Base-by-base conservation (phyloP, 1,140 invertebrate species). In the Helicorthomorpha holstii region DNA sequence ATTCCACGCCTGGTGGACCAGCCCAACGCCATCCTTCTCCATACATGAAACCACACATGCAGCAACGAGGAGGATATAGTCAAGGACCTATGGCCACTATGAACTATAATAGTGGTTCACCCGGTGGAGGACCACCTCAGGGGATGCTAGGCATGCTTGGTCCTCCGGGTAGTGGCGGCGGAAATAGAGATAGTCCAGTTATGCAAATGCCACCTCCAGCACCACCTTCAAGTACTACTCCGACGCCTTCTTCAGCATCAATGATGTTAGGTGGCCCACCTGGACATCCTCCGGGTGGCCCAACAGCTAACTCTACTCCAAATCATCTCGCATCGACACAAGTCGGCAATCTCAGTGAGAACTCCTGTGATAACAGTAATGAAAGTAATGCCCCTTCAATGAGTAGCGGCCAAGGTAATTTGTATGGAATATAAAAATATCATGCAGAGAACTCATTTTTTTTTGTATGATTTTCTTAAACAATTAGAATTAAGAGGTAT, bases 21-120 rank as follows among this genome's bases (percentile, higher is more conserved):
- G 57, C 61, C 12, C 57, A 53, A 45, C 54, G 50, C 45, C 54
- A 53, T 21, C 54, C 54, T 53, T 43, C n/a, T 27, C 43, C 27
- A 23, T 80, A 81, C 71, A 67, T 81, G 60, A 79, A 80, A 62
- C 78, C 80, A 58, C 79, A 81, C 68, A 60, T 70, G 26, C 66
- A 69, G 51, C 63, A 61, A 45, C 61, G 63, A 49, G 44, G 50
- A n/a, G 49, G 41, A 12, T 57, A 57, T 50, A 42, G 41, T 34
- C 25, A 50, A 7, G 22, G 43, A 4, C 43, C 43, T 12, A 19
- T 4, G 21, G 4, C 43, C 21, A 7, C 7, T 7, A 34, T 34
- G 29, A 34, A 34, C 16, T 34, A 34, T 34, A 34, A 34, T n/a
- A 19, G 27, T 22, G 19, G 26, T 10, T 19, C 25, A 21, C 48